phyloP scores from a whole-genome alignment of 2,797 vertebrate genomes.

The Propithecus deckenii region DNA sequence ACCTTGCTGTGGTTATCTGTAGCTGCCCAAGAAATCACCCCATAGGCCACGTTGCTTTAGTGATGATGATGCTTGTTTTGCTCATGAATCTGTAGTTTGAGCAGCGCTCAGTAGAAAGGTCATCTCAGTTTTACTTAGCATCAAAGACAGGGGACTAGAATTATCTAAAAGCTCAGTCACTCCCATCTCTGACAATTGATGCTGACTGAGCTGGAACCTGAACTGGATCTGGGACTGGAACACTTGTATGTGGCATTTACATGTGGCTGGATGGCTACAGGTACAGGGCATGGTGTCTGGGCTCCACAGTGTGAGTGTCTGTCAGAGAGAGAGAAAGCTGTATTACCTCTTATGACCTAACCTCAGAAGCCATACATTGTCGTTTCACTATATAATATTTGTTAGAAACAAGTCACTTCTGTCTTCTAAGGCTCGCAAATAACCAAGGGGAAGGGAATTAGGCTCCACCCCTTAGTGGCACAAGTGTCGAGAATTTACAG shows the following conservation, averaged over 20 bases:
- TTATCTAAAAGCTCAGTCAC: not conserved
- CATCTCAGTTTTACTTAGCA: not conserved
- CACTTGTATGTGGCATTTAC: not conserved
- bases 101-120: not conserved
- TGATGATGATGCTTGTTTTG: not conserved
- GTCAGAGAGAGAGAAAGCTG: not conserved
- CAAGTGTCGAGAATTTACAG: constrained; percentile 59
- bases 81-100: not conserved
- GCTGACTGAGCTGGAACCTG: not conserved
- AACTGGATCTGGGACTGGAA: not conserved
- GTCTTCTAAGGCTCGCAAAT: not conserved
- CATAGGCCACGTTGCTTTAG: not conserved
- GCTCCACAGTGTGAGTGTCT: fast-evolving
- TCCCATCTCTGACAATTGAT: not conserved
- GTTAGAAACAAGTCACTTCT: constrained; percentile 11
- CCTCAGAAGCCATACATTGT: not conserved
- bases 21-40: not conserved
- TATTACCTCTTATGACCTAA: not conserved
- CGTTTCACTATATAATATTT: not conserved
- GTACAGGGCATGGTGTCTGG: not conserved
- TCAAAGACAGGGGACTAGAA: not conserved
- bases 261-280: not conserved
- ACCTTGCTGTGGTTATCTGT: not conserved
- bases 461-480: not conserved
- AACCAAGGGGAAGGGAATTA: constrained; percentile 5